A percentile compares a stretch with the other conserved stretches of the same genome.
Evolutionary conservation across 2,888 invertebrate species (phyloP).

Genomic region (Pyrochroa serraticornis): DNA sequence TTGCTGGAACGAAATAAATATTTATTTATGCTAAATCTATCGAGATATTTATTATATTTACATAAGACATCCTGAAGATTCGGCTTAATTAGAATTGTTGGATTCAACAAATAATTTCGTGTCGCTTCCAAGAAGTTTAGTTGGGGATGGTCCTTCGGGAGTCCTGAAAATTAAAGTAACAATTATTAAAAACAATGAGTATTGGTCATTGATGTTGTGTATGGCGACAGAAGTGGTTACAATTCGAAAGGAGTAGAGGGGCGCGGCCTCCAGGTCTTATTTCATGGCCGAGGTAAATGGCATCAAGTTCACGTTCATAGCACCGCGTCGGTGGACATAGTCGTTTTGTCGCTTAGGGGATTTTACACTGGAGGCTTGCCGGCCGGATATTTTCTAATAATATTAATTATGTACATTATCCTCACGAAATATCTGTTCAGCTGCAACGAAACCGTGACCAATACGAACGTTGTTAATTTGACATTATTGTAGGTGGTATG

Average conservation of each 20-base stretch:
- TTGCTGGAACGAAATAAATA: no score
- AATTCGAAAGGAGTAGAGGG: conserved; percentile 51
- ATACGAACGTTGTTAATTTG: background rate
- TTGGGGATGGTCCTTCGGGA: no score
- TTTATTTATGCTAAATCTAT: no score
- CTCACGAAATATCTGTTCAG: background rate
- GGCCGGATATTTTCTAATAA: background rate
- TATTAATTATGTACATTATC: background rate
- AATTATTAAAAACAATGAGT: no score
- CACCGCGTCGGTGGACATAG: conserved; percentile 24
- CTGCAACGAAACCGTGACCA: background rate
- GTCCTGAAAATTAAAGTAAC: no score
- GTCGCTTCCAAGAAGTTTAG: no score
- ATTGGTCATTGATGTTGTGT: no score
- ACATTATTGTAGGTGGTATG: no score
- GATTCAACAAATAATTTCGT: no score
- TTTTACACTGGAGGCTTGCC: conserved; percentile 5
- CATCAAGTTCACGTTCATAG: conserved; percentile 55
- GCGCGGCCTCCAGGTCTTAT: conserved; percentile 44
- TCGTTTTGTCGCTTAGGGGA: conserved; percentile 13
- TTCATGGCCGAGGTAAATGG: conserved; percentile 58
- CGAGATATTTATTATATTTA: no score
- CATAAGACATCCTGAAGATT: no score
- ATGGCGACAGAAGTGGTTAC: background rate
- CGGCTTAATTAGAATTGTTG: no score